Evolutionary conservation across 2,888 invertebrate genomes (phyloP), one percentile per base, ranked within the genome.

Genomic region (Acrobeloides nanus): DNA sequence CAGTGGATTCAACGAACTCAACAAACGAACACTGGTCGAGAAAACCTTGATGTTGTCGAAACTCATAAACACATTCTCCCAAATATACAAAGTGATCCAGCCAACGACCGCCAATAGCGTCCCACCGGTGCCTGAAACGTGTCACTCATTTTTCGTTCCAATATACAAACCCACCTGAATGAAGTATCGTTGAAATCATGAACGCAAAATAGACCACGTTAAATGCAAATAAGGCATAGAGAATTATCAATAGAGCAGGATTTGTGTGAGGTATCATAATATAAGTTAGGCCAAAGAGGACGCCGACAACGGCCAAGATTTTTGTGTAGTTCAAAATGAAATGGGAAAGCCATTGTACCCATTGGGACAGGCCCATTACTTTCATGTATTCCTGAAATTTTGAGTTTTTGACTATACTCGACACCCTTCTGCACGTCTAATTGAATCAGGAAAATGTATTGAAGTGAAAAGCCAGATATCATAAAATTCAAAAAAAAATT

Each of bases 311-410:
- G 27, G 68, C 48, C 5, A 59, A 42, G 20, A 66, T 40, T 33
- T 68, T 68, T 21, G 62, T 42, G 44, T 59, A 68, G 54, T 66
- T 68, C 34, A 61, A 49, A 34, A 83, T 77, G 74, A 86, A 87
- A 86, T 88, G 88, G 1, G 87, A 86, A 0, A 81, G 74, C 87
- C 89, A 89, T 66, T 88, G 84, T 57, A 87, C 76, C 84, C 85
- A 86, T 44, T 83, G 83, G 26, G 82, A 81, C 24, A 89, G 76
- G 1, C 89, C 89, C 84, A 88, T 87, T 76, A 89, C 86, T 79
- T 87, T 87, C 86, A 89, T 85, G 1, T 86, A 83, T 80, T 89
- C 89, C 84, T 88, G n/a, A n/a, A n/a, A n/a, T n/a, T n/a, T n/a
- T n/a, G n/a, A n/a, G n/a, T n/a, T n/a, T n/a, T n/a, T n/a, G n/a